Percentiles rank a stretch among this genome's conserved stretches.
phyloP scores from a whole-genome alignment of 2,797 vertebrate genomes.

The Alectoris magna region DNA sequence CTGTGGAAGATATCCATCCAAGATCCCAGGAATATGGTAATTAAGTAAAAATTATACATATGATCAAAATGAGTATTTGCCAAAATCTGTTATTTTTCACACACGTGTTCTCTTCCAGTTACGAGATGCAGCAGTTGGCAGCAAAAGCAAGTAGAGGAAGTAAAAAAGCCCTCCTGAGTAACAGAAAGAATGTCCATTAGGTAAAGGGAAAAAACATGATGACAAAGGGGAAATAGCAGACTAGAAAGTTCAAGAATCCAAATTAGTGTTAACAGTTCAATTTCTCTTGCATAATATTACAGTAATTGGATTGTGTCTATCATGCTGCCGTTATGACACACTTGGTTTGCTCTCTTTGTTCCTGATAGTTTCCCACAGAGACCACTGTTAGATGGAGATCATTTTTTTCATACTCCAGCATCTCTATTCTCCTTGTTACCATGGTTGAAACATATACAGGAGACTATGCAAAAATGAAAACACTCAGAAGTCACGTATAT shows the following conservation, averaged over 20 bases:
- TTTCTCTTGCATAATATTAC: slow-evolving; percentile 56
- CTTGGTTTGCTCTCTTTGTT: slow-evolving; percentile 37
- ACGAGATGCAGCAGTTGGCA: slow-evolving; percentile 15
- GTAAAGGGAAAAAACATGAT: background rate
- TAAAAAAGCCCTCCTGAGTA: background rate
- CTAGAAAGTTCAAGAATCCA: slow-evolving; percentile 57
- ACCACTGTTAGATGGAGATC: background rate
- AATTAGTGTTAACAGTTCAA: slow-evolving; percentile 64
- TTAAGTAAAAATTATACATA: slow-evolving; percentile 20
- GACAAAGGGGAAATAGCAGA: slow-evolving; percentile 51
- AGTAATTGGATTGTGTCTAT: slow-evolving; percentile 54
- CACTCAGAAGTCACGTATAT: background rate
- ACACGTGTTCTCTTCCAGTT: slow-evolving; percentile 29
- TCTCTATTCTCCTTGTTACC: background rate
- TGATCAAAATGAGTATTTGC: slow-evolving; percentile 17
- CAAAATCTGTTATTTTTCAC: slow-evolving; percentile 15
- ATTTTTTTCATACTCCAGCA: background rate
- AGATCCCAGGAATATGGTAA: background rate
- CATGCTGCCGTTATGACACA: slow-evolving; percentile 14
- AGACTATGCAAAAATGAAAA: background rate
- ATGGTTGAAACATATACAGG: fast-evolving
- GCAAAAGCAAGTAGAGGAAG: background rate
- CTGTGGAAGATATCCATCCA: background rate
- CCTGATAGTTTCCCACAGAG: background rate
- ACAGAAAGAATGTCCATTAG: slow-evolving; percentile 22